Percentiles rank a stretch among this genome's conserved stretches.
Conservation (phyloP, 2,113 vertebrate species). For the Thunnus maccoyii region DNA sequence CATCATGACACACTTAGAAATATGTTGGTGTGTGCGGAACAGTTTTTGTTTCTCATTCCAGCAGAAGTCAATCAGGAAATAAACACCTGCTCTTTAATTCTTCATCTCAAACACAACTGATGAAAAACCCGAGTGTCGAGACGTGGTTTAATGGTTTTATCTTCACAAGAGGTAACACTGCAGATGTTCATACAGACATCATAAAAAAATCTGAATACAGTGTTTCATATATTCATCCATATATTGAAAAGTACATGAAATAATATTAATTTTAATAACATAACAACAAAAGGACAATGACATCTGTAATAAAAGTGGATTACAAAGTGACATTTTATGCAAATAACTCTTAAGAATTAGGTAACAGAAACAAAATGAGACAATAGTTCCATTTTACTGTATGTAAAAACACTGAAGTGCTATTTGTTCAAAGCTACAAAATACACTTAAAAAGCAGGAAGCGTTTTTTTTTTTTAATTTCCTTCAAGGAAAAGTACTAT, state of each 20-base stretch:
- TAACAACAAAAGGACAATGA: constrained; percentile 84
- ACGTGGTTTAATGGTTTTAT: constrained; percentile 82
- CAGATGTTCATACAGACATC: constrained; percentile 89
- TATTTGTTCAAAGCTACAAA: constrained; percentile 95
- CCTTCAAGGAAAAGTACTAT: constrained; percentile 99
- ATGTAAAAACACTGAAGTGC: constrained; percentile 96
- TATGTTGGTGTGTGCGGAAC: constrained; percentile 3
- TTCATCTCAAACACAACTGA: background rate
- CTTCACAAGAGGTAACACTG: constrained; percentile 86
- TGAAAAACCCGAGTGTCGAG: background rate
- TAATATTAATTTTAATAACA: constrained; percentile 88
- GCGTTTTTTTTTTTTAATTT: constrained; percentile 85
- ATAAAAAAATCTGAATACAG: constrained; percentile 86
- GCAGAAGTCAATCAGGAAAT: background rate
- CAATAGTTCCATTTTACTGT: constrained; percentile 93
- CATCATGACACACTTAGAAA: constrained; percentile 48
- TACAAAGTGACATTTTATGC: constrained; percentile 86
- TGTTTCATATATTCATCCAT: constrained; percentile 84
- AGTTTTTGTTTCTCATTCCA: background rate
- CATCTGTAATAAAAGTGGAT: constrained; percentile 89
- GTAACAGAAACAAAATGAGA: constrained; percentile 94
- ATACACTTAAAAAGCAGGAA: constrained; percentile 94
- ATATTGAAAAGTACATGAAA: constrained; percentile 89
- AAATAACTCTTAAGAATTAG: constrained; percentile 88
- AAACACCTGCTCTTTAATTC: background rate